Evolutionary conservation across 2,888 invertebrate genomes (phyloP).

Genomic region (Neoitamus cyanurus): DNA sequence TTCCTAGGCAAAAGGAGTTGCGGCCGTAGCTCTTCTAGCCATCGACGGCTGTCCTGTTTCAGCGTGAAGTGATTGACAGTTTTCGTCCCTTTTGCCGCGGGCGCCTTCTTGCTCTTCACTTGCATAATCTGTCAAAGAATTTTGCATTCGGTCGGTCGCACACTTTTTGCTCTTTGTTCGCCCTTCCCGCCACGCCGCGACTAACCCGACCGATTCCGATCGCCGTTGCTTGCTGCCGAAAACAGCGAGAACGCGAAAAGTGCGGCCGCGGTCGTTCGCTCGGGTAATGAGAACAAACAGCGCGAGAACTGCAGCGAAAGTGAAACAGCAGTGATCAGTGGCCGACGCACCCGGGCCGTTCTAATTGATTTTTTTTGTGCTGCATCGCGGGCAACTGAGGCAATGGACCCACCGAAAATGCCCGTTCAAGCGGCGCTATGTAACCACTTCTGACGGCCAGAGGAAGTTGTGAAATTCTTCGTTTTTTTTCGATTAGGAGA

Average conservation of each 20-base stretch:
- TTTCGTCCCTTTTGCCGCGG: background rate
- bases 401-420: constrained; percentile 7
- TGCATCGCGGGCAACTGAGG: background rate
- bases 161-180: constrained; percentile 8
- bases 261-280: constrained; percentile 11
- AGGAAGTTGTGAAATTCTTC: constrained; percentile 22
- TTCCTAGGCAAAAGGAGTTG: constrained; percentile 35
- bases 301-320: constrained; percentile 15
- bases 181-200: background rate
- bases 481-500: background rate
- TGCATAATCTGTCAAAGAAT: constrained; percentile 37
- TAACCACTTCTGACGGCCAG: background rate
- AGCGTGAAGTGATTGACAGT: background rate
- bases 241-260: background rate
- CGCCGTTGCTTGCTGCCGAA: background rate
- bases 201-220: background rate
- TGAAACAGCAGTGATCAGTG: constrained; percentile 33
- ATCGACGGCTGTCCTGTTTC: constrained; percentile 15
- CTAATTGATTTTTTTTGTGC: constrained; percentile 17
- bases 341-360: background rate
- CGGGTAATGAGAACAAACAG: background rate
- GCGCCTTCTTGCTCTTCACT: constrained; percentile 13
- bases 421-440: background rate
- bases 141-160: constrained; percentile 5
- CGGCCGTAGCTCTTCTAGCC: background rate